Percentiles rank a stretch among this genome's conserved stretches.
These are phyloP conservation scores for Trichoplusia ni DNA, from an alignment of 1,140 invertebrate genomes.

Conservation along the genomic window DNA sequence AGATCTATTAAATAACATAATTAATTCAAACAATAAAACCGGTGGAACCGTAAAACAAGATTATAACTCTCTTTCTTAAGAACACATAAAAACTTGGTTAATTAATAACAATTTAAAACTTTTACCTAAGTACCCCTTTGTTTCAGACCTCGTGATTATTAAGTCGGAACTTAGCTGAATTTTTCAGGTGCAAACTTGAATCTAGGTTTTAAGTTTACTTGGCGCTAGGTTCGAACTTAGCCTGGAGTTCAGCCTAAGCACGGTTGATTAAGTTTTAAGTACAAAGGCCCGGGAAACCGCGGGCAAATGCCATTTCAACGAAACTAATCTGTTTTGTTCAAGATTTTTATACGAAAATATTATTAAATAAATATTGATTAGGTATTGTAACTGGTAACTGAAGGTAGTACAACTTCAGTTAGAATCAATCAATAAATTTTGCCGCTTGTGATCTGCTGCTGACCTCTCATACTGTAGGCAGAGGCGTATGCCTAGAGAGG, in stretches of 20 bases:
- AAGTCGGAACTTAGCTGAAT: constrained; percentile 18
- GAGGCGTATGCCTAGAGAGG: too few relatives aligned
- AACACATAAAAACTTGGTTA: constrained; percentile 5
- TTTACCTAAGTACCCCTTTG: constrained; percentile 8
- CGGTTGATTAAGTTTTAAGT: neutral
- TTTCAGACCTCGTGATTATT: constrained; percentile 12
- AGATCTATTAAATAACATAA: neutral
- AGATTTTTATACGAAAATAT: too few relatives aligned
- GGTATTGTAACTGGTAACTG: too few relatives aligned
- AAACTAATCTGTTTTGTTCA: constrained; percentile 7
- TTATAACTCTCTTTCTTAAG: neutral
- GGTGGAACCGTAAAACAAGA: neutral
- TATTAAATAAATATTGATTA: too few relatives aligned
- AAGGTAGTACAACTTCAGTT: too few relatives aligned
- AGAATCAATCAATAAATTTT: too few relatives aligned
- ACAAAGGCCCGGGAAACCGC: neutral
- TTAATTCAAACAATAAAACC: neutral
- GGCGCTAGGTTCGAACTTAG: constrained; percentile 16
- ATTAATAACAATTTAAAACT: constrained; percentile 18
- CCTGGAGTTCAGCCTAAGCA: neutral
- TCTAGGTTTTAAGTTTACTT: neutral
- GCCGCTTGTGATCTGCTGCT: too few relatives aligned
- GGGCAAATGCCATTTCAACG: constrained; percentile 1
- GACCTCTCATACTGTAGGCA: too few relatives aligned
- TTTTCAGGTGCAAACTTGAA: constrained; percentile 4